Percentiles rank a stretch among this genome's conserved stretches.
Conservation (phyloP, 30 jellyfish, hydroid and myxozoan genomes). For the Rhopilema esculentum region DNA sequence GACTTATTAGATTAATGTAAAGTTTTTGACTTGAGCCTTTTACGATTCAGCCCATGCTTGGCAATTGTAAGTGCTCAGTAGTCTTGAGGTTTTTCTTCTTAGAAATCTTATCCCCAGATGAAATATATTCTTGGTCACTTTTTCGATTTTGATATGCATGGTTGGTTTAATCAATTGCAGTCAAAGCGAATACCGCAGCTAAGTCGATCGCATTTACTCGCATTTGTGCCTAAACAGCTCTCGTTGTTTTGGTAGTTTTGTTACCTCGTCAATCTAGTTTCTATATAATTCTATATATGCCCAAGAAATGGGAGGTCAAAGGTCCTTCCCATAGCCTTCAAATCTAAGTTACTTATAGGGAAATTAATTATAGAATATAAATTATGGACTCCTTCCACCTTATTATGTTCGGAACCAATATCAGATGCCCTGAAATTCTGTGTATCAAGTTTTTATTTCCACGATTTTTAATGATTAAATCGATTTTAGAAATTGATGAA, state of each 20-base stretch:
- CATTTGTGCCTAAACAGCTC: not conserved
- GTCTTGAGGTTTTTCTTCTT: not conserved
- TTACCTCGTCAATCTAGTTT: not conserved
- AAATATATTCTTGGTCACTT: not conserved
- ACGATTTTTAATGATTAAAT: not conserved
- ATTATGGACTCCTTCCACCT: not conserved
- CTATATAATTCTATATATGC: too few relatives aligned
- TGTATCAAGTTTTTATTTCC: not conserved
- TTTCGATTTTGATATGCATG: not conserved
- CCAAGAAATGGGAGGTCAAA: too few relatives aligned
- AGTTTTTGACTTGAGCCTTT: slow-evolving; percentile 23
- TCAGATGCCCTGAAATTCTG: not conserved
- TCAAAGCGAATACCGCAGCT: not conserved
- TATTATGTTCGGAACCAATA: too few relatives aligned
- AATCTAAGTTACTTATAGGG: too few relatives aligned
- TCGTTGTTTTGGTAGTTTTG: not conserved
- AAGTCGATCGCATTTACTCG: not conserved
- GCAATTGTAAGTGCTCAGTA: not conserved
- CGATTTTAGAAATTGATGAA: not conserved
- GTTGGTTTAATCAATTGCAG: not conserved
- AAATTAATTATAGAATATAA: not conserved
- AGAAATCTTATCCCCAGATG: not conserved
- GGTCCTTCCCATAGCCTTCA: not conserved
- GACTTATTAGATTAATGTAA: slow-evolving; percentile 12
- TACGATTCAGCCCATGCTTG: slow-evolving; percentile 6